These are phyloP conservation scores for Orbicella faveolata DNA, from an alignment of 64 coral and sea anemone genomes.

Conservation along the genomic window DNA sequence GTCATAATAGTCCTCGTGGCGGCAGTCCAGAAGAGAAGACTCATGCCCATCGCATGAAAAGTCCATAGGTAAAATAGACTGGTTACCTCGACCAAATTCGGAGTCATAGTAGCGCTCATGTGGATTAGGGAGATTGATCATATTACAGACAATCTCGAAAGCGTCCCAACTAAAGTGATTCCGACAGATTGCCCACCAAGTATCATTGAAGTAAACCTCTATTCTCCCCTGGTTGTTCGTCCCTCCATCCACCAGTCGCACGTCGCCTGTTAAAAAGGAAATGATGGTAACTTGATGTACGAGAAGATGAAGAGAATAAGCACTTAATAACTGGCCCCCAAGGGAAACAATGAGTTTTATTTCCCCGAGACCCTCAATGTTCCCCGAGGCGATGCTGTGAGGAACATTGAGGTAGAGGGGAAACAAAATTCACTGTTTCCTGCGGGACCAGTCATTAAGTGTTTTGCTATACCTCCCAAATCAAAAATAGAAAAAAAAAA, in stretches of 20 bases:
- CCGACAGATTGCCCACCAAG: neutral
- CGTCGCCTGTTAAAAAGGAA: neutral
- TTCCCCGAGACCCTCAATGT: too few species aligned
- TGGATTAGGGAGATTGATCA: neutral
- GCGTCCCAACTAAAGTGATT: neutral
- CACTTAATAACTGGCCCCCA: too few species aligned
- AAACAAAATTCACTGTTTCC: too few species aligned
- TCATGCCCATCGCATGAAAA: neutral
- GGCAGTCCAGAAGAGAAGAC: neutral
- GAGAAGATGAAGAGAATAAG: too few species aligned
- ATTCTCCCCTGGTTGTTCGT: slow-evolving; percentile 6
- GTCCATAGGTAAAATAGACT: neutral
- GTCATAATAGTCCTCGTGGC: neutral
- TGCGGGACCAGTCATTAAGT: too few species aligned
- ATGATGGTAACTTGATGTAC: too few species aligned
- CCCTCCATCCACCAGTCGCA: slow-evolving; percentile 5
- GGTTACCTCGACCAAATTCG: slow-evolving; percentile 15
- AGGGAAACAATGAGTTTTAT: too few species aligned
- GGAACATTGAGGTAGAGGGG: too few species aligned
- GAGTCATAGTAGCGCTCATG: neutral
- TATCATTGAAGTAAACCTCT: slow-evolving; percentile 1
- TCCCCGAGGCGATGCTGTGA: too few species aligned
- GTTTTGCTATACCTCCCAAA: too few species aligned
- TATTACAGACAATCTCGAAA: neutral
- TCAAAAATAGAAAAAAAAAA: too few species aligned